Conservation (phyloP, 2,888 invertebrate genomes). For the Trichopria drosophilae region DNA sequence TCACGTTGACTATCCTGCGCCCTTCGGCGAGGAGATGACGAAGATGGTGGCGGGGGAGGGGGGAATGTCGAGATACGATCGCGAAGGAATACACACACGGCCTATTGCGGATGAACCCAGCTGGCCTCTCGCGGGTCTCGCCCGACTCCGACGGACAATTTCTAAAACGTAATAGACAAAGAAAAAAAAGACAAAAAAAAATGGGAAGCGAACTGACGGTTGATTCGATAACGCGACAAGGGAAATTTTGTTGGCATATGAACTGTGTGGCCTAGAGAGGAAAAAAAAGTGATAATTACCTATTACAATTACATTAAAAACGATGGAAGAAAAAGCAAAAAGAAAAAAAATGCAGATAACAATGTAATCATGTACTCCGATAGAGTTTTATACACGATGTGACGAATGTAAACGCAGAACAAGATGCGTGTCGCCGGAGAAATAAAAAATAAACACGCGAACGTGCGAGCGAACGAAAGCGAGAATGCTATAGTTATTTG, state of each 20-base stretch:
- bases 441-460: conserved; percentile 47
- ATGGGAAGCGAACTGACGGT: conserved; percentile 42
- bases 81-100: conserved; percentile 40
- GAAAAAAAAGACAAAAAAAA: conserved; percentile 11
- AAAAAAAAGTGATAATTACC: conserved; percentile 58
- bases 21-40: conserved; percentile 27
- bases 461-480: too few species aligned
- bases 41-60: conserved; percentile 6
- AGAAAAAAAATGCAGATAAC: conserved; percentile 45
- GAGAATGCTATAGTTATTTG: conserved; percentile 58
- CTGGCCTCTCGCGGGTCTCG: conserved; percentile 56
- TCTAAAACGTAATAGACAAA: conserved; percentile 27
- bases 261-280: conserved; percentile 59
- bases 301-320: conserved; percentile 49
- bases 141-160: conserved; percentile 50
- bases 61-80: conserved; percentile 15
- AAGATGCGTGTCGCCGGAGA: conserved; percentile 50
- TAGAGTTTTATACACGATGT: conserved; percentile 59
- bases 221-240: conserved; percentile 41
- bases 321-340: conserved; percentile 39
- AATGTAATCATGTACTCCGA: conserved; percentile 58
- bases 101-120: conserved; percentile 58
- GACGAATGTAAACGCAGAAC: conserved; percentile 56
- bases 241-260: conserved; percentile 51
- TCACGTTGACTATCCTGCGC: conserved; percentile 26